phyloP scores from a whole-genome alignment of 2,113 vertebrate genomes.

The Marcusenius ussheri region DNA sequence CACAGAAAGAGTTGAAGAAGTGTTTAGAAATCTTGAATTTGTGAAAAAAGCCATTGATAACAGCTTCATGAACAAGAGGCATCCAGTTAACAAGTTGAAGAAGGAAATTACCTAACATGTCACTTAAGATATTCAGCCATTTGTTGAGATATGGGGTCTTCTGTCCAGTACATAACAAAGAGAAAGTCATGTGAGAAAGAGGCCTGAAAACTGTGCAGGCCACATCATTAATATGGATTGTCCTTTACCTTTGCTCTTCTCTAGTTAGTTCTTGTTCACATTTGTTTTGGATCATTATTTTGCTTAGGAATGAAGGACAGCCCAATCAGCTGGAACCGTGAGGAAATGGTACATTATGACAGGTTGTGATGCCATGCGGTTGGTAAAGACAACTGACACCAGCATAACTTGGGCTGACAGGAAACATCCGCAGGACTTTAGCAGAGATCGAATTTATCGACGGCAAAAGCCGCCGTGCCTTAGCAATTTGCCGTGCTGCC shows the following conservation, averaged over 20 bases:
- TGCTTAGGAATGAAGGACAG: background rate
- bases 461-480: too few species aligned
- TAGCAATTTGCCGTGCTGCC: too few species aligned
- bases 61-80: background rate
- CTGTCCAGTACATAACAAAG: background rate
- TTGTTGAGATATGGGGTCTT: background rate
- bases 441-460: too few species aligned
- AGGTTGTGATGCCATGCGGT: background rate
- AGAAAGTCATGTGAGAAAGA: background rate
- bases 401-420: too few species aligned
- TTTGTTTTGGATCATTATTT: background rate
- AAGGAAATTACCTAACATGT: background rate
- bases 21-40: background rate
- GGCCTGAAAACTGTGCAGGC: background rate
- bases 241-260: background rate
- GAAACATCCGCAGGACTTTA: too few species aligned
- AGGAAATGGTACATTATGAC: background rate
- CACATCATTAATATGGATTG: background rate
- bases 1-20: background rate
- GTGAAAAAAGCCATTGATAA: background rate
- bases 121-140: background rate
- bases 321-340: background rate
- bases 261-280: background rate
- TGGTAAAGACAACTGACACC: too few species aligned
- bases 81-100: background rate